These are phyloP conservation scores for Toxotes jaculatrix DNA, from an alignment of 2,113 vertebrate genomes.

Conservation along the genomic window DNA sequence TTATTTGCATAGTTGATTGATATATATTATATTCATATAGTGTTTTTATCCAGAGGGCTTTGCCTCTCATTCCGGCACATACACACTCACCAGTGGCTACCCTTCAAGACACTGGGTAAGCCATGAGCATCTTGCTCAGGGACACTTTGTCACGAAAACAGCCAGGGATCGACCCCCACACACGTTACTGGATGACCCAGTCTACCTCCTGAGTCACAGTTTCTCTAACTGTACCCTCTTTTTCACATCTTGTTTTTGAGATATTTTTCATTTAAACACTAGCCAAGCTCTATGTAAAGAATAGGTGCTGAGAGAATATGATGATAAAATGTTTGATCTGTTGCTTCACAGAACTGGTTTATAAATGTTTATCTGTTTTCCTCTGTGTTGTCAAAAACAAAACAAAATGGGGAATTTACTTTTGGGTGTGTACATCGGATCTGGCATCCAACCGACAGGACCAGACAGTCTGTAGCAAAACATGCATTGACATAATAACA, in stretches of 20 bases:
- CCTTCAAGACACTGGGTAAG: no score
- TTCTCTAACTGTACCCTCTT: not conserved
- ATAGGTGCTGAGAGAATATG: not conserved
- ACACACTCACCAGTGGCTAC: not conserved
- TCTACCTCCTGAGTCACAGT: not conserved
- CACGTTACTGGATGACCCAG: no score
- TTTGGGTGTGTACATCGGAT: constrained; percentile 8
- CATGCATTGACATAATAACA: constrained; percentile 16
- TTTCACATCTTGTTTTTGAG: not conserved
- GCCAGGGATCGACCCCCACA: not conserved
- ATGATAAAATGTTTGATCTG: no score
- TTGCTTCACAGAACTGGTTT: not conserved
- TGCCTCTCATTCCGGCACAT: no score
- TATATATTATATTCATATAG: no score
- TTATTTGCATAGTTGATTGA: not conserved
- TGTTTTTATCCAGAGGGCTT: no score
- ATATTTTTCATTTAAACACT: not conserved
- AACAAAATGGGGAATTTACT: constrained; percentile 2
- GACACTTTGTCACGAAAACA: not conserved
- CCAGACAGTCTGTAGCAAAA: constrained; percentile 15
- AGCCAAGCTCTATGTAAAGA: not conserved
- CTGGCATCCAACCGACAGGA: not conserved
- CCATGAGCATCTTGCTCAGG: not conserved
- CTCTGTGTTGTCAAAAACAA: not conserved
- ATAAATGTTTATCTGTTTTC: not conserved